Conservation (phyloP, 2,888 invertebrate species). For the Heliconius charithonia region DNA sequence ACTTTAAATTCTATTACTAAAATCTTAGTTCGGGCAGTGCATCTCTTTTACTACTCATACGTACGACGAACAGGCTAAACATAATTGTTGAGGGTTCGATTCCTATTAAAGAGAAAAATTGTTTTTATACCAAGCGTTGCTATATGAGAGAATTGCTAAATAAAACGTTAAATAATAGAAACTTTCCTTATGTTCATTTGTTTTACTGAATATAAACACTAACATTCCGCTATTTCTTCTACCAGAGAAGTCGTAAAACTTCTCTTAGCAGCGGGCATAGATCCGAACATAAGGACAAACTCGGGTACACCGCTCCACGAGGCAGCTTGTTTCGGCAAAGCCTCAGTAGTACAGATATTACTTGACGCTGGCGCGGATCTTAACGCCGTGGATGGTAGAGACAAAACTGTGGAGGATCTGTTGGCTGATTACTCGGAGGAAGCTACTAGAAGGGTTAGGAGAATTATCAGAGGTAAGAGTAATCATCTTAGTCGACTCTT, state of each 20-base stretch:
- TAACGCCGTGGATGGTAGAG: slow-evolving; percentile 89
- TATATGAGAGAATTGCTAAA: background rate
- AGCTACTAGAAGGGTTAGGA: slow-evolving; percentile 93
- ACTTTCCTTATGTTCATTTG: background rate
- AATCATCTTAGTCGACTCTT: background rate
- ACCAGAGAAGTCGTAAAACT: slow-evolving; percentile 91
- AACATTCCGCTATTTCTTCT: slow-evolving; percentile 1
- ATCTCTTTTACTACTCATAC: too few relatives aligned
- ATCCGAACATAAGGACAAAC: slow-evolving; percentile 93
- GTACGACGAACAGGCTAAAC: too few relatives aligned
- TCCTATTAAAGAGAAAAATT: too few relatives aligned
- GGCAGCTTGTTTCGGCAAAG: slow-evolving; percentile 95
- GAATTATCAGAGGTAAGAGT: slow-evolving; percentile 90
- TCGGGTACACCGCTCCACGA: slow-evolving; percentile 96
- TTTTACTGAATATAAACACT: too few relatives aligned
- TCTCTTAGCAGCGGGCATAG: slow-evolving; percentile 92
- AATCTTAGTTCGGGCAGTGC: too few relatives aligned
- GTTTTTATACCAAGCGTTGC: too few relatives aligned
- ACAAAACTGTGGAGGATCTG: slow-evolving; percentile 93
- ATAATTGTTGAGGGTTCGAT: too few relatives aligned
- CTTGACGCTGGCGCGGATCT: slow-evolving; percentile 92
- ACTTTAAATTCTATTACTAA: too few relatives aligned
- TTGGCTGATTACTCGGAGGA: slow-evolving; percentile 94
- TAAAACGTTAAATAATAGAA: background rate
- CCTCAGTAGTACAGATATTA: slow-evolving; percentile 92